Percentiles rank a stretch among this genome's conserved stretches.
phyloP scores from a whole-genome alignment of 1,140 invertebrate species.

The Calephelis nemesis region DNA sequence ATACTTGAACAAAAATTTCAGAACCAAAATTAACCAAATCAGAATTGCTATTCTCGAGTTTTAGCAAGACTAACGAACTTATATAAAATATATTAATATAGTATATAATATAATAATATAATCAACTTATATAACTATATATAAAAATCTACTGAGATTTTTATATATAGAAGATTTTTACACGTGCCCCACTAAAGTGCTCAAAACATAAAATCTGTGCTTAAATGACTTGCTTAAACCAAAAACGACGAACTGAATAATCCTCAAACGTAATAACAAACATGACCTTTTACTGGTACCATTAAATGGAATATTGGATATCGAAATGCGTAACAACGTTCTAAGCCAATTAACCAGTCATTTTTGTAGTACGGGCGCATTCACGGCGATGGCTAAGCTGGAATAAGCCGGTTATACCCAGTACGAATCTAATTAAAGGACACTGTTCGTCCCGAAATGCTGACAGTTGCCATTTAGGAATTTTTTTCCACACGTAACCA shows the following conservation, averaged over 20 bases:
- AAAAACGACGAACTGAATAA: constrained; percentile 36
- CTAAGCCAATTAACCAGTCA: constrained; percentile 77
- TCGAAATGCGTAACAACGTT: constrained; percentile 66
- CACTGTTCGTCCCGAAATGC: constrained; percentile 65
- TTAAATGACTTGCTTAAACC: constrained; percentile 15
- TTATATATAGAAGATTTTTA: no score
- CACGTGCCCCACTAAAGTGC: no score
- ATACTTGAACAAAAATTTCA: no score
- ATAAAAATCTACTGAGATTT: no score
- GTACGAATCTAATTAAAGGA: constrained; percentile 77
- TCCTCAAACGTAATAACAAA: constrained; percentile 40
- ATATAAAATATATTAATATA: no score
- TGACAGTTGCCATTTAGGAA: constrained; percentile 65
- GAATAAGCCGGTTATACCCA: constrained; percentile 70
- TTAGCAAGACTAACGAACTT: no score
- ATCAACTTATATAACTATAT: no score
- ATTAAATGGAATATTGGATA: constrained; percentile 71
- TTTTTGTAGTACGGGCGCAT: constrained; percentile 70
- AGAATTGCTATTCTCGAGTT: no score
- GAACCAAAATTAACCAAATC: no score
- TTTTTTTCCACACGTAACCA: constrained; percentile 56
- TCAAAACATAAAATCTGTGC: not conserved
- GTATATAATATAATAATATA: no score
- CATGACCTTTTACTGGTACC: constrained; percentile 50
- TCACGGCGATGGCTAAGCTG: constrained; percentile 62